phyloP scores from a whole-genome alignment of 2,113 vertebrate species.

The Spizaetus ornatus region DNA sequence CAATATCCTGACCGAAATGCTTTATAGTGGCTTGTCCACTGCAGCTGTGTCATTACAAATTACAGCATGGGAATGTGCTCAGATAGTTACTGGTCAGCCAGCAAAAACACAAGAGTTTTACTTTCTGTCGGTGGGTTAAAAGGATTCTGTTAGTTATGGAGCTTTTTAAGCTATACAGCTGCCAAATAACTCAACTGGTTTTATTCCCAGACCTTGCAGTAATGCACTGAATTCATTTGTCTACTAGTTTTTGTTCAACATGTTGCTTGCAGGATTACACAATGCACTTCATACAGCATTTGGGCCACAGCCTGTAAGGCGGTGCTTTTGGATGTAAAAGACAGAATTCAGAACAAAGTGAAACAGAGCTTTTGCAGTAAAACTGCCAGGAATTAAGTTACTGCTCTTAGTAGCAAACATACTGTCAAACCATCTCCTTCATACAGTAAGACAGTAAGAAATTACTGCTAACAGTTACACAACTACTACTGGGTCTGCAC shows the following conservation, averaged over 20 bases:
- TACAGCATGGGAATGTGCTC: neutral
- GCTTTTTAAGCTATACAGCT: neutral
- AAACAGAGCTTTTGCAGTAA: neutral
- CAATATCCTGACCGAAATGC: neutral
- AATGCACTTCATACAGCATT: neutral
- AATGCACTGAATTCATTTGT: neutral
- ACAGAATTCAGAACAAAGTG: neutral
- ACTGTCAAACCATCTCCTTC: neutral
- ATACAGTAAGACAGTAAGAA: neutral
- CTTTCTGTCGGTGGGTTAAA: neutral
- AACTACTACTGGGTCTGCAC: neutral
- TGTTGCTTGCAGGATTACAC: neutral
- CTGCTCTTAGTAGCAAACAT: neutral
- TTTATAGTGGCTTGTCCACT: neutral
- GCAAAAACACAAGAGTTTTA: neutral
- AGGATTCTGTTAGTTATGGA: slow-evolving; percentile 9
- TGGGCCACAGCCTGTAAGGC: neutral
- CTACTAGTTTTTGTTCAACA: neutral
- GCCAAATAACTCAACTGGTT: neutral
- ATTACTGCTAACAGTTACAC: neutral
- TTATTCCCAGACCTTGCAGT: neutral
- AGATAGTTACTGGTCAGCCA: neutral
- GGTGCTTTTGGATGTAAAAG: neutral
- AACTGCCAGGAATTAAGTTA: neutral
- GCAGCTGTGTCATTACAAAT: neutral